Conservation (phyloP, 1,140 invertebrate species). For the Vollenhovia emeryi region DNA sequence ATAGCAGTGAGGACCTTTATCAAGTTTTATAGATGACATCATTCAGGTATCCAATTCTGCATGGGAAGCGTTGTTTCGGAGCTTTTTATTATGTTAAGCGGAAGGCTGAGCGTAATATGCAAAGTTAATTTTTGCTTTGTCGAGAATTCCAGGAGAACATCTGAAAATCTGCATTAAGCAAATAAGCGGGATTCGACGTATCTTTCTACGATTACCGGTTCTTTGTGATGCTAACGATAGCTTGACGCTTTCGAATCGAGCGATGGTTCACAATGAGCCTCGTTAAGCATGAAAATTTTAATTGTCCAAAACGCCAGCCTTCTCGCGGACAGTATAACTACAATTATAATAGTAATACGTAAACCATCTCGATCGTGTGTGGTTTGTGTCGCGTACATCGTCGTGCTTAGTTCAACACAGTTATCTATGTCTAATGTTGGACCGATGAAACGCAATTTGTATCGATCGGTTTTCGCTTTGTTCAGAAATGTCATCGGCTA, state of each 20-base stretch:
- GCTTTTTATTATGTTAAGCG: constrained; percentile 24
- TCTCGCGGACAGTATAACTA: not conserved
- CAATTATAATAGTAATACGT: not conserved
- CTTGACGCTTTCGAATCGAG: constrained; percentile 6
- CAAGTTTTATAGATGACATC: not conserved
- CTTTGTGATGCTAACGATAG: not conserved
- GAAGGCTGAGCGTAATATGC: not conserved
- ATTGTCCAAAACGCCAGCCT: not conserved
- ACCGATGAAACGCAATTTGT: not conserved
- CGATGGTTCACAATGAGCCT: constrained; percentile 21
- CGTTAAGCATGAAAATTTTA: constrained; percentile 41
- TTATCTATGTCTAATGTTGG: not conserved
- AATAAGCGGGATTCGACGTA: not conserved
- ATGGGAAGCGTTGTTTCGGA: constrained; percentile 23
- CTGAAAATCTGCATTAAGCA: constrained; percentile 21
- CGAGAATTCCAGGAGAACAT: not conserved
- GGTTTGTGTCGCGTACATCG: not conserved
- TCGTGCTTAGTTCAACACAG: not conserved
- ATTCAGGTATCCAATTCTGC: constrained; percentile 37
- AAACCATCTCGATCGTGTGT: not conserved
- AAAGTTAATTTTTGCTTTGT: not conserved
- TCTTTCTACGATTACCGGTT: not conserved
- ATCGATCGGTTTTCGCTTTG: not conserved
- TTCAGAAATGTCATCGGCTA: not conserved
- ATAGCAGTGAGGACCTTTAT: constrained; percentile 1